These are phyloP conservation scores for Sebastes steindachneri DNA, from an alignment of 2,797 vertebrate genomes.

Conservation along the genomic window DNA sequence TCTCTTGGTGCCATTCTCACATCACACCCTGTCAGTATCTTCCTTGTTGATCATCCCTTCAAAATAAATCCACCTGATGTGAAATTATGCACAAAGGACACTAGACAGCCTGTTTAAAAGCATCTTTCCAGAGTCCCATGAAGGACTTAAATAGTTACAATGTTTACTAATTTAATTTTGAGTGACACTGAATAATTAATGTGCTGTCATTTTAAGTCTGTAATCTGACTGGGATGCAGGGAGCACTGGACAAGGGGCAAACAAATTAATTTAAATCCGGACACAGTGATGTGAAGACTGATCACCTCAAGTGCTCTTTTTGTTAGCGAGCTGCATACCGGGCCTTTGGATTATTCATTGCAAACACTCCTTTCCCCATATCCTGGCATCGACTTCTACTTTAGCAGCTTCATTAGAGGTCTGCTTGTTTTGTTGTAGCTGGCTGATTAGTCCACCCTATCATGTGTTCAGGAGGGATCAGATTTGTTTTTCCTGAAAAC, in stretches of 20 bases:
- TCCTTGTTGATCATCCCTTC: neutral
- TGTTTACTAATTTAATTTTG: neutral
- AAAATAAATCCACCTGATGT: neutral
- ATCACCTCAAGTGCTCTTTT: neutral
- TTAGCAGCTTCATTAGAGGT: slow-evolving; percentile 47
- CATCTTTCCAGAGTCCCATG: neutral
- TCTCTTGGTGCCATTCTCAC: neutral
- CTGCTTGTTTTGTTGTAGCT: slow-evolving; percentile 47
- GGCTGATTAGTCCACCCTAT: slow-evolving; percentile 40
- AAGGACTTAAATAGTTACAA: neutral
- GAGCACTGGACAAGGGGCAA: neutral
- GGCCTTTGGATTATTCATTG: neutral
- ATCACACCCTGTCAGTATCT: neutral
- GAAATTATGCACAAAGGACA: neutral
- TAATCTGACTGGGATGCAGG: neutral
- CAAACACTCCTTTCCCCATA: neutral
- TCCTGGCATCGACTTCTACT: slow-evolving; percentile 20
- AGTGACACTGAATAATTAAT: neutral
- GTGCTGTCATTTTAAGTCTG: neutral
- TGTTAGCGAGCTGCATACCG: neutral
- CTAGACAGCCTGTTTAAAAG: neutral
- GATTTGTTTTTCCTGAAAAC: slow-evolving; percentile 50
- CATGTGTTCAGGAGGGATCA: slow-evolving; percentile 46
- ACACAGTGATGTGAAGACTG: neutral
- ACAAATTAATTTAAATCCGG: neutral